phyloP scores from a whole-genome alignment of 1,140 invertebrate genomes.

The Maniola jurtina region DNA sequence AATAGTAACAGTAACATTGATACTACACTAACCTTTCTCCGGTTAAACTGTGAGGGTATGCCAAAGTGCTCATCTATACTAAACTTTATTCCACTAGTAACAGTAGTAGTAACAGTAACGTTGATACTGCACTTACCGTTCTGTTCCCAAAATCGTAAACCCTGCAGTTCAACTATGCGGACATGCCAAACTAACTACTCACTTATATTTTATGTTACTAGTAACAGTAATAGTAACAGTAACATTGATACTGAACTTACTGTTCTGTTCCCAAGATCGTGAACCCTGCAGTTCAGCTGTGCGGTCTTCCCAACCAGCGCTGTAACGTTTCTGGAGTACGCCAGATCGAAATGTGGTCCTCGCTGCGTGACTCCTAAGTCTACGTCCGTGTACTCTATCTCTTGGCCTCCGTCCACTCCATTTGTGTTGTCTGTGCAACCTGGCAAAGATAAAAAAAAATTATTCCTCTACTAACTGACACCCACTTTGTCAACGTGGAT shows the following conservation, averaged over 20 bases:
- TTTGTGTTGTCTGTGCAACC: slow-evolving; percentile 69
- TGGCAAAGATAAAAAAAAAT: slow-evolving; percentile 24
- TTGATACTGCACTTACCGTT: slow-evolving; percentile 81
- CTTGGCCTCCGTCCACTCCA: slow-evolving; percentile 53
- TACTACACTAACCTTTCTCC: too few species aligned
- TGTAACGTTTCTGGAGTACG: slow-evolving; percentile 88
- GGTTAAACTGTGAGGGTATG: too few species aligned
- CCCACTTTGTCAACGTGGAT: too few species aligned
- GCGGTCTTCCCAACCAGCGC: slow-evolving; percentile 89
- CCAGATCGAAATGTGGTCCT: slow-evolving; percentile 86
- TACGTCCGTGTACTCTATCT: slow-evolving; percentile 63
- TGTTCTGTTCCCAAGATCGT: slow-evolving; percentile 89
- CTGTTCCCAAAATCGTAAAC: slow-evolving; percentile 89
- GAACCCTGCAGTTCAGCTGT: slow-evolving; percentile 87
- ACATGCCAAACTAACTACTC: too few species aligned
- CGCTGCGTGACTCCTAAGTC: slow-evolving; percentile 74
- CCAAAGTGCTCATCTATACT: too few species aligned
- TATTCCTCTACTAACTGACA: too few species aligned
- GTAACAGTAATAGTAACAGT: too few species aligned
- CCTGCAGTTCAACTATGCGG: slow-evolving; percentile 87
- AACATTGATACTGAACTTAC: slow-evolving; percentile 75
- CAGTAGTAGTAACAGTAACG: too few species aligned
- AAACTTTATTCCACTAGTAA: too few species aligned
- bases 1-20: too few species aligned
- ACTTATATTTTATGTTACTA: too few species aligned